phyloP scores from a whole-genome alignment of 64 coral and sea anemone species.

The Montipora efflorescens region DNA sequence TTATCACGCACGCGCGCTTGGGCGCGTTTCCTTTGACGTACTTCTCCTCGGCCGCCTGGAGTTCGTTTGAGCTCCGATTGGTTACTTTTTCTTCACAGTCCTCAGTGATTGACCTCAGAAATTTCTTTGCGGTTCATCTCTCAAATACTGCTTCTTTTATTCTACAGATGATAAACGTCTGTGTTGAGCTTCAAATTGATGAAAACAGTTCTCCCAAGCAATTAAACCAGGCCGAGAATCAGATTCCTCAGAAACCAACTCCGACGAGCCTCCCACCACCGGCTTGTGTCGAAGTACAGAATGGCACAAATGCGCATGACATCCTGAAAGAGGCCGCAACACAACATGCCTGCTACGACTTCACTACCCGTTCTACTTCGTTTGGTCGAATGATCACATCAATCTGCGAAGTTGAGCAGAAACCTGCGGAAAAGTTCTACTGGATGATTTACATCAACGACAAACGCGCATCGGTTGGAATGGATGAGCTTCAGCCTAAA shows the following conservation, averaged over 20 bases:
- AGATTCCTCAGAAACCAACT: not conserved
- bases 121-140: not conserved
- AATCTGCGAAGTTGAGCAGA: slow-evolving; percentile 54
- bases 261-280: not conserved
- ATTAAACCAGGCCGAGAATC: not conserved
- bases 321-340: slow-evolving; percentile 64
- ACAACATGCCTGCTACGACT: slow-evolving; percentile 17
- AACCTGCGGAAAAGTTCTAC: slow-evolving; percentile 7
- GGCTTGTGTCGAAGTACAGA: not conserved
- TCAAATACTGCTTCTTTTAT: not conserved
- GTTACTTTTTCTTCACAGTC: not conserved
- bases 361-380: not conserved
- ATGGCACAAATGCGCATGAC: slow-evolving; percentile 56
- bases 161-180: slow-evolving; percentile 51
- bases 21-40: not conserved
- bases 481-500: slow-evolving; percentile 72
- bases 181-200: slow-evolving; percentile 34
- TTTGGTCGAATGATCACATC: slow-evolving; percentile 67
- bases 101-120: not conserved
- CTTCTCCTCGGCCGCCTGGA: too few species aligned
- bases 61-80: not conserved
- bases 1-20: not conserved
- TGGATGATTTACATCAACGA: slow-evolving; percentile 76
- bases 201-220: not conserved
- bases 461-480: slow-evolving; percentile 45